Evolutionary conservation across 2,888 invertebrate genomes (phyloP), one percentile per base, ranked within the genome.

Genomic region (Achlya flavicornis): DNA sequence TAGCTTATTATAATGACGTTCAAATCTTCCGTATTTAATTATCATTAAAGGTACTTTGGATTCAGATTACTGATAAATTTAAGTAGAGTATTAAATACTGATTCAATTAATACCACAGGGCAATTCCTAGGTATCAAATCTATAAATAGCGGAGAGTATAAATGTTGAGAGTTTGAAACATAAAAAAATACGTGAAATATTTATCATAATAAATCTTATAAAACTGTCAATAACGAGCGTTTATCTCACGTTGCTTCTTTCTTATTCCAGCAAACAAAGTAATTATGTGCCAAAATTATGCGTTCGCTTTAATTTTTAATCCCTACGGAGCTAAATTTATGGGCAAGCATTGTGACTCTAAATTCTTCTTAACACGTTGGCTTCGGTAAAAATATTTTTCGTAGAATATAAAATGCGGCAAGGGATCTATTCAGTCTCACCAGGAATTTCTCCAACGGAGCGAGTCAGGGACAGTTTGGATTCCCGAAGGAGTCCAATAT

Each of bases 231-330:
- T 46, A 46, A n/a, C n/a, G 3, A 69, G 61, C 62, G 69, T 71
- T 72, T 68, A 70, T 66, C 66, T 61, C 58, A 46, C 64, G 63
- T 66, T 71, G 58, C 58, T 69, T 71, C 53, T 53, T 53, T 53
- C 53, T 64, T 70, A 71, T 73, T 75, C 69, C 63, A 64, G 38
- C 68, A 69, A 73, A 70, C 71, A 76, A 74, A 74, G 76, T 79
- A 80, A 80, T 80, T 80, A 77, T 72, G 73, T 73, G 71, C 73
- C 71, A 73, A 75, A 80, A 76, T 77, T 76, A 77, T 75, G 71
- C 70, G 70, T 62, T 63, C 70, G 66, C 70, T 78, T 80, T 79
- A 77, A 71, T 79, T 77, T 76, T 70, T 78, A 80, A 81, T 79
- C 76, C 78, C 70, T 58, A 41, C 61, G 68, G 76, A 77, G 74